phyloP scores from a whole-genome alignment of 1,140 invertebrate species.

The Anastrepha ludens region DNA sequence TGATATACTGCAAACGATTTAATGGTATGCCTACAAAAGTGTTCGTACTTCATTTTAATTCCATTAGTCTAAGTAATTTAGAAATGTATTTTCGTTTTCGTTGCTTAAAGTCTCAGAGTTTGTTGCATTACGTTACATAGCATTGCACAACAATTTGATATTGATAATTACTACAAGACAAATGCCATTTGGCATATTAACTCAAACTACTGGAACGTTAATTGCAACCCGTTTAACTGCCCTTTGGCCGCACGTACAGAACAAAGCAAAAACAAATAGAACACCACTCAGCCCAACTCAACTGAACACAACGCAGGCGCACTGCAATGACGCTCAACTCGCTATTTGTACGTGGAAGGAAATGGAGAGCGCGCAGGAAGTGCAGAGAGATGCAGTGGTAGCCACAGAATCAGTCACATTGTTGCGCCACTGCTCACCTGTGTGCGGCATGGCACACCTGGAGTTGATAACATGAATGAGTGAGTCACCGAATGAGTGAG shows the following conservation, averaged over 20 bases:
- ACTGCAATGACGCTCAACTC: not conserved
- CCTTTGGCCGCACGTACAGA: not conserved
- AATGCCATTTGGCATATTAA: constrained; percentile 41
- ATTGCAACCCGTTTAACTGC: not conserved
- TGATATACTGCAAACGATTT: too few relatives aligned
- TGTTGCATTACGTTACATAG: not conserved
- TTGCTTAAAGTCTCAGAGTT: not conserved
- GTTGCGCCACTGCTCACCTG: constrained; percentile 45
- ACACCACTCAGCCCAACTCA: not conserved
- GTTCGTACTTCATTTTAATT: too few relatives aligned
- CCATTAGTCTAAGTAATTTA: too few relatives aligned
- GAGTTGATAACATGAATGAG: constrained; percentile 2
- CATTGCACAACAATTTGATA: not conserved
- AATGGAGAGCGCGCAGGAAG: not conserved
- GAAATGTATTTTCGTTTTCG: too few relatives aligned
- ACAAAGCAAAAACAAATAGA: not conserved
- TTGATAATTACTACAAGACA: constrained; percentile 21
- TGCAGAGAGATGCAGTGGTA: not conserved
- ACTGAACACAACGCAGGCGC: constrained; percentile 1
- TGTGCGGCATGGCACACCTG: not conserved
- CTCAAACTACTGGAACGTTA: constrained; percentile 25
- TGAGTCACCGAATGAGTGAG: not conserved
- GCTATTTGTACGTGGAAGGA: not conserved
- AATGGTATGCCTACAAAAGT: too few relatives aligned
- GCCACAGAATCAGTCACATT: not conserved